These are phyloP conservation scores for Xylota segnis DNA, from an alignment of 2,888 invertebrate species.

Conservation along the genomic window DNA sequence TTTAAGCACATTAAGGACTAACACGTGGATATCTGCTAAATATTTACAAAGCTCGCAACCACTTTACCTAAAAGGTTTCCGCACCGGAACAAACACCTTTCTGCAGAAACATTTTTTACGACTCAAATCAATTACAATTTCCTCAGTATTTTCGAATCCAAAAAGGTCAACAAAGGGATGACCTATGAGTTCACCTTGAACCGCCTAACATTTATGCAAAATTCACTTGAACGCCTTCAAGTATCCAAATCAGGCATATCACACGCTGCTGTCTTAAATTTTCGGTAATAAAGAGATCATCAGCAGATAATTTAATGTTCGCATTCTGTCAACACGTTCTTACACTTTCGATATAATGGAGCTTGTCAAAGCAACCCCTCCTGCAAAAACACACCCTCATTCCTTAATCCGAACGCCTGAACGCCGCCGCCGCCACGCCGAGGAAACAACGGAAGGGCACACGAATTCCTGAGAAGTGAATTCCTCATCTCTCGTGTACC, in stretches of 20 bases:
- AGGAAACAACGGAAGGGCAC: slow-evolving; percentile 15
- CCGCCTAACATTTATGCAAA: neutral
- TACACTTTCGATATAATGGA: slow-evolving; percentile 53
- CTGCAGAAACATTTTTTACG: neutral
- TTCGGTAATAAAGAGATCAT: slow-evolving; percentile 57
- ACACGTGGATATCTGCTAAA: slow-evolving; percentile 14
- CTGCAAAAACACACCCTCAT: slow-evolving; percentile 8
- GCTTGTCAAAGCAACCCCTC: slow-evolving; percentile 40
- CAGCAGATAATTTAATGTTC: slow-evolving; percentile 56
- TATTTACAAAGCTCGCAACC: neutral
- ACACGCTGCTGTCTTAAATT: slow-evolving; percentile 33
- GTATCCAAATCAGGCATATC: slow-evolving; percentile 28
- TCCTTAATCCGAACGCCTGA: neutral
- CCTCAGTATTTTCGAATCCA: neutral
- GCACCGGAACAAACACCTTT: slow-evolving; percentile 15
- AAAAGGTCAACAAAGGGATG: slow-evolving; percentile 32
- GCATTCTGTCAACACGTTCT: slow-evolving; percentile 46
- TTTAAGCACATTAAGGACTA: neutral
- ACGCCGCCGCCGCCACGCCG: too few relatives aligned
- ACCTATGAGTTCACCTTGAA: slow-evolving; percentile 1
- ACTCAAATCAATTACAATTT: slow-evolving; percentile 19
- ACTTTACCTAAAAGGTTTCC: slow-evolving; percentile 17
- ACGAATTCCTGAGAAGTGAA: slow-evolving; percentile 51
- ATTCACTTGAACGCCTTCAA: slow-evolving; percentile 6
- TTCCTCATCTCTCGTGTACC: slow-evolving; percentile 39